These are phyloP conservation scores for Liparis tanakae DNA, from an alignment of 2,797 vertebrate species.

Conservation along the genomic window DNA sequence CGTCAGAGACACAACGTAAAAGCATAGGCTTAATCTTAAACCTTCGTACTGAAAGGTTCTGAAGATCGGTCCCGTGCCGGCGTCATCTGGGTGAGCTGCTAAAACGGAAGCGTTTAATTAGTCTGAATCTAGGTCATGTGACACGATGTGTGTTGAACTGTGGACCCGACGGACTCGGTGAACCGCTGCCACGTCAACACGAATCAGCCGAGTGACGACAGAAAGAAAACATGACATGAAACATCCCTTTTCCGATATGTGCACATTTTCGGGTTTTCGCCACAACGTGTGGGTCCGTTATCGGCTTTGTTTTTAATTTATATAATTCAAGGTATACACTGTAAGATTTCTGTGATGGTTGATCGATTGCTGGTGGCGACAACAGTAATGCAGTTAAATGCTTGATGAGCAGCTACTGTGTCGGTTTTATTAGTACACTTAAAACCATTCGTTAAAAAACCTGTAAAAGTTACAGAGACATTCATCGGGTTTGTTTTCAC, in stretches of 20 bases:
- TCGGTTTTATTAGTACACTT: not conserved
- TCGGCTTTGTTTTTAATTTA: not conserved
- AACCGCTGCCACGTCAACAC: constrained; percentile 14
- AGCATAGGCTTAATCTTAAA: too few species aligned
- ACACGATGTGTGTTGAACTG: constrained; percentile 21
- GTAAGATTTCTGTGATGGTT: not conserved
- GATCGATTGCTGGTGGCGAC: not conserved
- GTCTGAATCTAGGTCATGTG: constrained; percentile 38
- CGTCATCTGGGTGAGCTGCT: constrained; percentile 39
- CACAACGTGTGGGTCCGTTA: too few species aligned
- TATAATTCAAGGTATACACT: not conserved
- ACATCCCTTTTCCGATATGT: too few species aligned
- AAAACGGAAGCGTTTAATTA: constrained; percentile 46
- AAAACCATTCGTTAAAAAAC: not conserved
- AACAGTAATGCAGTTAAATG: not conserved
- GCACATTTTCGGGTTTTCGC: too few species aligned
- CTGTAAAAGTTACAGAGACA: not conserved
- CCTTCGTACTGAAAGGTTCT: constrained; percentile 16
- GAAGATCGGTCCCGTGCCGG: constrained; percentile 3
- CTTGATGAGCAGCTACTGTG: not conserved
- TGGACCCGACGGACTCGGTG: constrained; percentile 1
- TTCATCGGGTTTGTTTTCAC: too few species aligned
- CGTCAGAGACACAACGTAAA: too few species aligned
- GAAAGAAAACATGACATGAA: not conserved
- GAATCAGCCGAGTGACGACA: constrained; percentile 4